Evolutionary conservation across 2,888 invertebrate genomes (phyloP).

Genomic region (Hydraecia micacea): DNA sequence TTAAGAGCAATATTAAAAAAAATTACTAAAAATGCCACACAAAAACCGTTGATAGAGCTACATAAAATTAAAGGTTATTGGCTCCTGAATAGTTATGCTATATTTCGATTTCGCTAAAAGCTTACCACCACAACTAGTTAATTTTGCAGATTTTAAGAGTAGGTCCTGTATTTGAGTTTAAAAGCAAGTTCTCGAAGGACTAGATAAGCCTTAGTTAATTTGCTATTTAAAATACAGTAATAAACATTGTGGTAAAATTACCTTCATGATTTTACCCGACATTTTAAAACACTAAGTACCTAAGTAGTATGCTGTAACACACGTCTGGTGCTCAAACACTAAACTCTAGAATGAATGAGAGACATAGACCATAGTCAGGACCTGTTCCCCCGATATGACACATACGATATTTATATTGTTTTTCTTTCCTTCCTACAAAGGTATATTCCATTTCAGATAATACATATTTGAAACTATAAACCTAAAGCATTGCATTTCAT

Average conservation of each 20-base stretch:
- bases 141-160: neutral
- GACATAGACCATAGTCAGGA: neutral
- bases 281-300: constrained; percentile 23
- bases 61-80: constrained; percentile 11
- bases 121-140: neutral
- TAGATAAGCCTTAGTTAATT: neutral
- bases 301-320: constrained; percentile 16
- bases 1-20: neutral
- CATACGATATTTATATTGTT: neutral
- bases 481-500: neutral
- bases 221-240: neutral
- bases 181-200: neutral
- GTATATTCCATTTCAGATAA: constrained; percentile 4
- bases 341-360: constrained; percentile 14
- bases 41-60: neutral
- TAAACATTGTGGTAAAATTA: constrained; percentile 3
- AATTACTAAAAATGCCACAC: neutral
- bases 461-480: constrained; percentile 1
- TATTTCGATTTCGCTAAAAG: constrained; percentile 8
- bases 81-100: constrained; percentile 14
- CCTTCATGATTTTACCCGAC: constrained; percentile 19
- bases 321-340: constrained; percentile 7
- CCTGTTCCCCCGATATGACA: constrained; percentile 23
- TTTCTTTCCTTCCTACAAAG: constrained; percentile 6
- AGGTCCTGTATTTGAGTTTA: neutral